Base-by-base conservation (phyloP, 2,888 invertebrate species). In the Rotaria magnacalcarata region DNA sequence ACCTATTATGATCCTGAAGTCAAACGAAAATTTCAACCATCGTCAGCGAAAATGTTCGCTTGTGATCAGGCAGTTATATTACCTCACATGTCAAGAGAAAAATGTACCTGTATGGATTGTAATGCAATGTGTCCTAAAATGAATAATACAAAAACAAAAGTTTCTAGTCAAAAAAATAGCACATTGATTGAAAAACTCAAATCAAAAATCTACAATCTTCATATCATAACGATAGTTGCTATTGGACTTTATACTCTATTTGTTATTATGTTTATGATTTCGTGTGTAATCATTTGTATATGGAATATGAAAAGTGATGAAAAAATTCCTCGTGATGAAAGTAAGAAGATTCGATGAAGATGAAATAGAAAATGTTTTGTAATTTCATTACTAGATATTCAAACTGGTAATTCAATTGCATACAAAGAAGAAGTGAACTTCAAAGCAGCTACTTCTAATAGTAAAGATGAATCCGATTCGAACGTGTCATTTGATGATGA, bases 61-160 rank as follows among this genome's bases (percentile, higher is more conserved):
- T 86, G 86, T 60, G 80, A 75, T 50, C 75, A 86, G 50, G 21
- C 75, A n/a, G 86, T 86, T 34, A 85, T 47, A 14, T 58, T 50
- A 24, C 50, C 75, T 74, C 58, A 85, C 60, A 41, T 41, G 14
- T 75, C 80, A n/a, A 34, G 85, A 74, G 56, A 85, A 11, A 74
- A 85, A 24, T 86, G 87, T 27, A 85, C 85, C 24, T 87, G 87
- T n/a, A 74, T 85, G 41, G 80, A 80, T 80, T 80, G 80, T 47
- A 80, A 24, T 80, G 47, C 80, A 10, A 80, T 80, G 80, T 80
- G 80, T 80, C 80, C 80, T 6, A 47, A 47, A 21, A 80, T 80
- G 11, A 16, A 43, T 43, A 8, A 67, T 16, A 19, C 34, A 16
- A 34, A 67, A 19, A 7, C 7, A 11, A 34, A 41, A 67, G 7